phyloP scores from a whole-genome alignment of 2,113 vertebrate genomes.

The Argyrosomus japonicus region DNA sequence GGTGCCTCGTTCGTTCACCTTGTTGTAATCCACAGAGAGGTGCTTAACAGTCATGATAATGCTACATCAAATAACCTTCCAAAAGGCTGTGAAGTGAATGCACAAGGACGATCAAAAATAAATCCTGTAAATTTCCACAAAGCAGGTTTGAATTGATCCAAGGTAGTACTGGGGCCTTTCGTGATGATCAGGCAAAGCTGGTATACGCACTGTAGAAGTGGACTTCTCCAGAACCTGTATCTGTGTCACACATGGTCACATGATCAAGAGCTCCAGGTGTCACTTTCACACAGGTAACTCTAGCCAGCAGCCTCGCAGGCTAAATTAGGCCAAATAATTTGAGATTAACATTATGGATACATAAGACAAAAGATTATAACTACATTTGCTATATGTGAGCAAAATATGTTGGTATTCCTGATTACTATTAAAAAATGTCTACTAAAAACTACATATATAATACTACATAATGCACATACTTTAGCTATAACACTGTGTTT shows the following conservation, averaged over 20 bases:
- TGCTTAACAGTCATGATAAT: conserved; percentile 71
- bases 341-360: background rate
- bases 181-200: background rate
- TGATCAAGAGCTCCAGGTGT: conserved; percentile 68
- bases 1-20: conserved; percentile 58
- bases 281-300: conserved; percentile 72
- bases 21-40: conserved; percentile 72
- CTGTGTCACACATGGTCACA: conserved; percentile 56
- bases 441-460: background rate
- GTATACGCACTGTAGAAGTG: background rate
- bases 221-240: conserved; percentile 32
- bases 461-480: background rate
- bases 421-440: background rate
- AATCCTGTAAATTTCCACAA: background rate
- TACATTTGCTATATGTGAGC: background rate
- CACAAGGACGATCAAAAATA: background rate
- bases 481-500: background rate
- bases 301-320: conserved; percentile 28
- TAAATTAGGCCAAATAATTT: conserved; percentile 13
- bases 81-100: background rate
- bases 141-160: conserved; percentile 5
- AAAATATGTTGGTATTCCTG: background rate
- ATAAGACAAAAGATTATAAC: too few species aligned
- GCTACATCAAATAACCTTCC: background rate
- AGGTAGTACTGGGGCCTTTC: background rate